Base-by-base conservation (phyloP, 2,797 vertebrate species). In the Anguilla pacifica region DNA sequence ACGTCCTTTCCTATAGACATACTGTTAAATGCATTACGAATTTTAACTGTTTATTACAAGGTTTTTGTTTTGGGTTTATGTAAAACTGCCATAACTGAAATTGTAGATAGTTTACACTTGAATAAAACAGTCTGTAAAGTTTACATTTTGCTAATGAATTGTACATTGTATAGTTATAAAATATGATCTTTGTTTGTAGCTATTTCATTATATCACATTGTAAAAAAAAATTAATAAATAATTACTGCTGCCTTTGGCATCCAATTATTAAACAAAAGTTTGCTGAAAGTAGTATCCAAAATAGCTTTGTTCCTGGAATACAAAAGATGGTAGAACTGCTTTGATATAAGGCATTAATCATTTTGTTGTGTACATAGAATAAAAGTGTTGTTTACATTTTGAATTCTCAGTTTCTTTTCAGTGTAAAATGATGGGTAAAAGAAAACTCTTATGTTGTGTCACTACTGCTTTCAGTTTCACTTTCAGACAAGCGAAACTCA, bases 81-180 rank as follows among this genome's bases (percentile, higher is more conserved):
- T 87, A 84, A 74, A 67, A 82, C 79, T 87, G 64, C 67, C 83
- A 83, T 84, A 82, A 84, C 49, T 87, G 87, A 59, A 35, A 77
- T 9, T 88, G 83, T 88, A 85, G 74, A 88, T 85, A 55, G 83
- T 77, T n/a, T 85, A 85, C 39, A 88, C 72, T 88, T 31, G 64
- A 49, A 77, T 85, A 64, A 87, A 74, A 55, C 49, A 57, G 67
- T 85, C 67, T 79, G 28, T 83, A 61, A 85, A 83, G 83, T 85
- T 88, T 74, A 77, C 87, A 88, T 67, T 88, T 85, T 77, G 51
- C 31, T 49, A 84, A 85, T 85, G 55, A 85, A 55, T 67, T 87
- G 67, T 88, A 87, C 53, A 79, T 87, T 55, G 17, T 49, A 77
- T 82, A 28, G 87, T 88, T 61, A 83, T 77, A 59, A 87, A 84